Percentiles rank a stretch among this genome's conserved stretches.
These are phyloP conservation scores for Cydia pomonella DNA, from an alignment of 1,140 invertebrate genomes.

Conservation along the genomic window DNA sequence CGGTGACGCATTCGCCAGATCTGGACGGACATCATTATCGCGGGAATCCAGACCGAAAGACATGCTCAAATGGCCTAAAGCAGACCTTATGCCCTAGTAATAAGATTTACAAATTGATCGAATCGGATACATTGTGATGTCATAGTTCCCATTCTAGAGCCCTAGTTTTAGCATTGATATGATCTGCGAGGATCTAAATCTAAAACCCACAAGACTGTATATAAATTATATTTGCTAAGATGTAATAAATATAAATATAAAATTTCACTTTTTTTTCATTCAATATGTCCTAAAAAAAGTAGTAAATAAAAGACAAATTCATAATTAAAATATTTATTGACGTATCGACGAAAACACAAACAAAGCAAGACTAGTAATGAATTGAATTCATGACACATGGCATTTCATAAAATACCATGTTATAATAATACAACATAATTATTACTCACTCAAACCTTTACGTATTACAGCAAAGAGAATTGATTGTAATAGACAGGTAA, in stretches of 20 bases:
- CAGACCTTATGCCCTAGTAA: neutral
- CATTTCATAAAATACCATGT: neutral
- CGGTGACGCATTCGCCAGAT: too few relatives aligned
- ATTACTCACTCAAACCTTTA: constrained; percentile 5
- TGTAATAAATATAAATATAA: constrained; percentile 19
- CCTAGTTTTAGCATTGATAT: constrained; percentile 19
- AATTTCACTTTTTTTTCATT: neutral
- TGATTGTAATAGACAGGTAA: too few relatives aligned
- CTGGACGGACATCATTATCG: too few relatives aligned
- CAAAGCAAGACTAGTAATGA: constrained; percentile 19
- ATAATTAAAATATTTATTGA: constrained; percentile 20
- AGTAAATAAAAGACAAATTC: neutral
- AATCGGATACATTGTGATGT: neutral
- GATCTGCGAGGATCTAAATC: constrained; percentile 24
- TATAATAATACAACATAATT: neutral
- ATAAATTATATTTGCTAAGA: constrained; percentile 32
- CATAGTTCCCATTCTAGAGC: neutral
- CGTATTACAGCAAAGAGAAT: constrained; percentile 33
- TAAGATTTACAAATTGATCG: constrained; percentile 2
- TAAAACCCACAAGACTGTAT: constrained; percentile 28
- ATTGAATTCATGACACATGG: constrained; percentile 14
- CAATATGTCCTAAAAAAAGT: neutral
- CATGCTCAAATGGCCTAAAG: neutral
- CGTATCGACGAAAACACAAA: constrained; percentile 17
- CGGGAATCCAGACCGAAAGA: neutral